Evolutionary conservation across 2,888 invertebrate genomes (phyloP), one percentile per base, ranked within the genome.

Genomic region (Dioctria linearis): DNA sequence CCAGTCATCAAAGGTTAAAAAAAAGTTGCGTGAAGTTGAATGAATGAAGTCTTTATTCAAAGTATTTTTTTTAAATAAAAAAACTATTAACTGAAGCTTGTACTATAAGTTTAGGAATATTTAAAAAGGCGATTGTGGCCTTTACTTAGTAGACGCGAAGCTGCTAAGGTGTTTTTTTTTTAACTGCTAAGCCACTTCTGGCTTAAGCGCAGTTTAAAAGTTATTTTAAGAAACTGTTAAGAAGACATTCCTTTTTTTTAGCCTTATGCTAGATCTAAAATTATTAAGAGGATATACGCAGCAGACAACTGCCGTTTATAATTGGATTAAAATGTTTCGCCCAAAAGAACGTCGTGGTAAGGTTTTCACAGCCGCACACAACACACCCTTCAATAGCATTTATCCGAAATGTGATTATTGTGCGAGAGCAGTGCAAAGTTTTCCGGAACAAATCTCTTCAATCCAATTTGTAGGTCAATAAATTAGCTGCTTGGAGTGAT

Each of bases 391-490:
- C 8, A 37, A 54, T 73, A 13, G 37, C 11, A 73, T 54, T 37
- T 49, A 37, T n/a, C 40, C 54, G 51, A 40, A 37, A 51, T 40
- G n/a, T 71, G 46, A 49, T 71, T 71, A 40, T 40, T 11, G 43
- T 46, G 2, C 9, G 43, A 49, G 8, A 49, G 37, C 9, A 13
- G 37, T 8, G 25, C 2, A 4, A 3, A 49, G 49, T 49, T 69
- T 49, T 49, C 9, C 25, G 43, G 9, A 69, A 69, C 46, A 73
- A 73, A 57, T 73, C 42, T 73, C n/a, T 73, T 13, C 42, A 65
- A 78, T 78, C 78, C 78, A 78, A 78, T 78, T 78, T 63, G 40
- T 65, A 78, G 78, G 78, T 78, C 63, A 78, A 78, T 78, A 78
- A 78, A 78, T 78, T 65, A 65, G 42, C 39, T 25, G 25, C 25